These are phyloP conservation scores for Oceanites oceanicus DNA, from an alignment of 2,113 vertebrate genomes.

Conservation along the genomic window DNA sequence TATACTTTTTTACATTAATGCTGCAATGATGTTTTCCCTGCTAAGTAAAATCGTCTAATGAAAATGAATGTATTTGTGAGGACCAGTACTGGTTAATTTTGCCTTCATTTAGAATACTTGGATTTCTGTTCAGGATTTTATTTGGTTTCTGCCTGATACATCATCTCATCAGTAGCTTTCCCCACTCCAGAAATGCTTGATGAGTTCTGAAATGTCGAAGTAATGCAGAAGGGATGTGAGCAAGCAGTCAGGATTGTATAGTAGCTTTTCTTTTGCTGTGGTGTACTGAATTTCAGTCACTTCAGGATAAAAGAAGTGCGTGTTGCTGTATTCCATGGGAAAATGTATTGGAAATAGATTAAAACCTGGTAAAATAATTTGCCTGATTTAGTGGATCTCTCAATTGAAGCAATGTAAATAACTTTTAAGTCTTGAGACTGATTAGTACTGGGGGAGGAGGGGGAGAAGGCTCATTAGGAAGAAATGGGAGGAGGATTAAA, in stretches of 20 bases:
- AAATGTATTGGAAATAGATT: slow-evolving; percentile 4
- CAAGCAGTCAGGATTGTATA: neutral
- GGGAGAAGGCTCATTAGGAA: slow-evolving; percentile 12
- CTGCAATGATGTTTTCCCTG: neutral
- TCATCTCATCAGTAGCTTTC: neutral
- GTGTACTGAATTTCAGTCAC: neutral
- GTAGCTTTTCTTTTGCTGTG: neutral
- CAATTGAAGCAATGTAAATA: neutral
- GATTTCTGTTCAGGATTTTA: neutral
- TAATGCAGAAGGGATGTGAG: neutral
- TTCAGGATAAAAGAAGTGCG: neutral
- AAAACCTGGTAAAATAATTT: slow-evolving; percentile 25
- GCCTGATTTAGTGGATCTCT: neutral
- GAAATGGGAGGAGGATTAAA: slow-evolving; percentile 48
- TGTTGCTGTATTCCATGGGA: neutral
- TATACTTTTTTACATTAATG: neutral
- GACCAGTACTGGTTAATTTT: neutral
- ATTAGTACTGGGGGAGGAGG: neutral
- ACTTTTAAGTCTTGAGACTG: slow-evolving; percentile 1
- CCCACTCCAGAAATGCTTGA: neutral
- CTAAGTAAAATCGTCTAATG: neutral
- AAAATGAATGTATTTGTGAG: neutral
- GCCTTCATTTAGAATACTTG: neutral
- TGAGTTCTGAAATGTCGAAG: neutral
- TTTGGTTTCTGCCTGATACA: neutral